Evolutionary conservation across 1,140 invertebrate genomes (phyloP), one percentile per base, ranked within the genome.

Genomic region (Neelides sp.): DNA sequence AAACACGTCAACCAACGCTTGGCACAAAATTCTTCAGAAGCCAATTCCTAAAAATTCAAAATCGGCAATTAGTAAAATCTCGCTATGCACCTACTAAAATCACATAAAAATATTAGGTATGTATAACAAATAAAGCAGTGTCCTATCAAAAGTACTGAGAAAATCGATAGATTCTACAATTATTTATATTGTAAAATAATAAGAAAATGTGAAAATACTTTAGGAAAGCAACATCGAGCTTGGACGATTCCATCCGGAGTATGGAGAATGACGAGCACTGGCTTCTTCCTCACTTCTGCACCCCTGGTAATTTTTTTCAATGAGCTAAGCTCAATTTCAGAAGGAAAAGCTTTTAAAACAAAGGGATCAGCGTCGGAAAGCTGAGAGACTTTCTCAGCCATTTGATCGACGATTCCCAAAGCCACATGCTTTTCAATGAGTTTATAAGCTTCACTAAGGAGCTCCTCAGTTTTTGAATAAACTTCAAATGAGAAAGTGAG

Each of bases 141-240:
- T 13, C 52, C 52, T 32, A 50, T 1, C 15, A 37, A 8, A 17
- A 35, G 13, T 10, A 48, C 23, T 22, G 44, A 55, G 46, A 32
- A 52, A 63, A 48, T 45, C 32, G 40, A 32, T 48, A 43, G 39
- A 50, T 26, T 51, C 52, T 55, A 52, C 12, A 28, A 40, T 51
- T 54, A 36, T 50, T 40, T 50, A 30, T 55, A 52, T 48, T 50
- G 39, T 37, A 40, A 22, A 46, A 28, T 41, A 43, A 43, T 17
- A 43, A 43, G 17, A 3, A 36, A 47, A 35, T 30, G 48, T 42
- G 44, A 54, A 58, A 55, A 63, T 70, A 77, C 77, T 65, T 74
- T 63, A 26, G 78, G 79, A 28, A 81, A 72, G 57, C 69, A 74
- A 63, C 78, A 80, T 35, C 76, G 65, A 2, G 75, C 78, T 62